Base-by-base conservation (phyloP, 2,888 invertebrate species). In the Chrysolina americana region DNA sequence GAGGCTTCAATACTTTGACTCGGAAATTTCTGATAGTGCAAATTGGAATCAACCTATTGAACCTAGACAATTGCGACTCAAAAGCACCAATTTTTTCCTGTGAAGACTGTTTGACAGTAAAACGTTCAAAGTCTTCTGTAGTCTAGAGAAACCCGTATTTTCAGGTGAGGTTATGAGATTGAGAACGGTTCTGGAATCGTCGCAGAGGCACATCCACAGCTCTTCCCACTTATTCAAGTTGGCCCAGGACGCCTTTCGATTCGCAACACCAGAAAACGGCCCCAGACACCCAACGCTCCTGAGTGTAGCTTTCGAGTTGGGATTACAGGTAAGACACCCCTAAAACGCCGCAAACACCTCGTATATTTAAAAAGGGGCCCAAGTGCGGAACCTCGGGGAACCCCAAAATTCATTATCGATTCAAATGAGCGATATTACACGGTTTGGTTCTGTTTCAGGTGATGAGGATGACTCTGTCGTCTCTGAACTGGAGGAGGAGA, bases 231-330 rank as follows among this genome's bases (percentile, higher is more conserved):
- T 96, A 85, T 96, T 95, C 89, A 93, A 95, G 78, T 89, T 96
- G 74, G 95, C 96, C 74, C 95, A 95, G 87, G 95, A 96, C 89
- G 95, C 95, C 75, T 92, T 95, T 87, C 91, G 95, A 15, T 94
- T 95, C 87, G 95, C 95, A 53, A 94, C 94, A 50, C 94, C 95
- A 0, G 92, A 93, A 85, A 94, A 94, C 83, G 93, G 93, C 62
- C 94, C 93, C 63, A 91, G 94, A 83, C 94, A 95, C 88, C 91
- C 93, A 63, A 93, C 94, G 77, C 88, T 95, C 78, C 89, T 96
- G 65, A 94, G 93, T 76, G 95, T 95, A 13, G 94, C 95, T 56
- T 95, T 95, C 86, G 95, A 96, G 87, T 89, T 96, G 41, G 95
- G 95, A 2, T 87, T 95, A 62, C 95, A 95, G 91, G 92, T 92